Evolutionary conservation across 2,113 vertebrate genomes (phyloP).

Genomic region (Heterotis niloticus): DNA sequence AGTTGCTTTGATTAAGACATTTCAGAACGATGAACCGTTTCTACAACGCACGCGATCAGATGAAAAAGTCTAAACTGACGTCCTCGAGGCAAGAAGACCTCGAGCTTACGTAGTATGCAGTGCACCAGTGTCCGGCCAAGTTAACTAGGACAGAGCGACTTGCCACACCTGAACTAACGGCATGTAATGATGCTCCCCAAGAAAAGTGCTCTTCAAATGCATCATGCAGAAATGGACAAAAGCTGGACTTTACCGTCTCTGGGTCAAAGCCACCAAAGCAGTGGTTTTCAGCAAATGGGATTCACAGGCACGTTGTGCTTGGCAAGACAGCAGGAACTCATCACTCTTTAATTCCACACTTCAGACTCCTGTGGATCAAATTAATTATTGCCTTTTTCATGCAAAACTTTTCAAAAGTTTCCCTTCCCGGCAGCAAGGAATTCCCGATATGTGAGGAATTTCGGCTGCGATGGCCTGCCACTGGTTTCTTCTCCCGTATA

Average conservation of each 20-base stretch:
- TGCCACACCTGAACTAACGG: neutral
- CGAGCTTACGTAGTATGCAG: neutral
- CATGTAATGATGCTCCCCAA: neutral
- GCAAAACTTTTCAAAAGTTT: slow-evolving; percentile 10
- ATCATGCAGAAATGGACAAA: neutral
- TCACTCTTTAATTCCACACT: neutral
- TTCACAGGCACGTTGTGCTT: neutral
- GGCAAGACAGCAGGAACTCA: neutral
- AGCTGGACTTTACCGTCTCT: neutral
- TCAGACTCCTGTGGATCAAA: neutral
- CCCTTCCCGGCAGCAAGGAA: slow-evolving; percentile 13
- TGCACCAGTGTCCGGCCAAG: neutral
- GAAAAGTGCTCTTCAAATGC: slow-evolving; percentile 9
- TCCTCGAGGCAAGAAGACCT: neutral
- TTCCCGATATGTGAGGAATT: slow-evolving; percentile 18
- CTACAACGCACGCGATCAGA: neutral
- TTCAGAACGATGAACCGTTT: neutral
- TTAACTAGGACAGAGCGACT: neutral
- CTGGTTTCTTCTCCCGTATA: slow-evolving; percentile 1
- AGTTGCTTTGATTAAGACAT: neutral
- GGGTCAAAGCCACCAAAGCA: neutral
- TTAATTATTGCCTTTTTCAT: neutral
- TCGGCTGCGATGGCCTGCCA: neutral
- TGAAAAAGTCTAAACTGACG: neutral
- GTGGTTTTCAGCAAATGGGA: neutral